A percentile compares a stretch with the other conserved stretches of the same genome.
phyloP scores from a whole-genome alignment of 64 coral and sea anemone genomes.

The Dendrophyllia cribrosa region DNA sequence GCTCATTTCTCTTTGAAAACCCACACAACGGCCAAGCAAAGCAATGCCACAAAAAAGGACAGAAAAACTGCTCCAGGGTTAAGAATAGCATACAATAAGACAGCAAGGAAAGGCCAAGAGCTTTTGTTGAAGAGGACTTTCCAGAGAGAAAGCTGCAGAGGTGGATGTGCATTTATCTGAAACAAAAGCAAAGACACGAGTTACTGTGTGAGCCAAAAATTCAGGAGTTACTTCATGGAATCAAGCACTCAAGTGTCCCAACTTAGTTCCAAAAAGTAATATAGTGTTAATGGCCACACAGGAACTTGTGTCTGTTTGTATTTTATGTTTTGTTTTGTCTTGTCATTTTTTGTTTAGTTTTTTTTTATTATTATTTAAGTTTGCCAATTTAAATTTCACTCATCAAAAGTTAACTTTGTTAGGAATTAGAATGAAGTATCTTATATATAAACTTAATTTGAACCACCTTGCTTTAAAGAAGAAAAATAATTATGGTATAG shows the following conservation, averaged over 20 bases:
- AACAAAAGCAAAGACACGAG: constrained; percentile 91
- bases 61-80: constrained; percentile 71
- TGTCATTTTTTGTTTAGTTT: background rate
- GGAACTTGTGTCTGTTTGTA: constrained; percentile 38
- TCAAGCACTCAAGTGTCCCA: background rate
- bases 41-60: constrained; percentile 58
- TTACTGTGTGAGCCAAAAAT: constrained; percentile 83
- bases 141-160: constrained; percentile 67
- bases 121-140: constrained; percentile 68
- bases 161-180: constrained; percentile 87
- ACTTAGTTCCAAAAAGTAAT: constrained; percentile 39
- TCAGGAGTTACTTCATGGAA: constrained; percentile 40
- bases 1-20: background rate
- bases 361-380: background rate
- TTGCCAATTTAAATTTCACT: constrained; percentile 17
- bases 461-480: background rate
- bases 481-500: background rate
- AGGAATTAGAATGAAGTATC: background rate
- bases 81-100: constrained; percentile 77
- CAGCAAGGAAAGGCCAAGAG: constrained; percentile 67
- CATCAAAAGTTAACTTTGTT: background rate
- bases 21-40: constrained; percentile 17
- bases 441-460: background rate
- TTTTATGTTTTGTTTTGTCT: background rate
- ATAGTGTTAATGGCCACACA: constrained; percentile 58